Percentiles rank a stretch among this genome's conserved stretches.
Evolutionary conservation across 1,140 invertebrate genomes (phyloP).

Genomic region (Sycophaga agraensis): DNA sequence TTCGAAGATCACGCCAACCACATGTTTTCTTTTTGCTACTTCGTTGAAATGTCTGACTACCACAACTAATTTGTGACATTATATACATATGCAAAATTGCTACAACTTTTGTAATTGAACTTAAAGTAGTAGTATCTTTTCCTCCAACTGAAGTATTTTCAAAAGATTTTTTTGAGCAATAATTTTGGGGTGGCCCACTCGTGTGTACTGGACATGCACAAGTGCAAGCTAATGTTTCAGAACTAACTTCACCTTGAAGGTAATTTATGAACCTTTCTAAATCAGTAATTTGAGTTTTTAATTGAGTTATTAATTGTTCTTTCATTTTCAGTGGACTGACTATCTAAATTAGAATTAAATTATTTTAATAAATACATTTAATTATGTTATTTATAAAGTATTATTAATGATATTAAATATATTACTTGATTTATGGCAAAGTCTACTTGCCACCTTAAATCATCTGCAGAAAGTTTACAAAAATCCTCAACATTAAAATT

Average conservation of each 20-base stretch:
- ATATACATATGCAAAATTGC: constrained; percentile 90
- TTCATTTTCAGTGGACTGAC: constrained; percentile 95
- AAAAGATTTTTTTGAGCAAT: constrained; percentile 44
- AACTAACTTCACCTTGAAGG: constrained; percentile 76
- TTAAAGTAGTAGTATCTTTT: constrained; percentile 60
- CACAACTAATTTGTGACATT: constrained; percentile 88
- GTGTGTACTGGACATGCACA: constrained; percentile 68
- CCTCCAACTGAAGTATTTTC: constrained; percentile 40
- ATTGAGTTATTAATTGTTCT: constrained; percentile 89
- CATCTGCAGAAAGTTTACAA: constrained; percentile 71
- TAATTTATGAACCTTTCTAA: constrained; percentile 96
- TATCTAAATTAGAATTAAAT: constrained; percentile 66
- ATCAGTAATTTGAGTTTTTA: constrained; percentile 96
- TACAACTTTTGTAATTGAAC: constrained; percentile 80
- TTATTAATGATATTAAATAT: not conserved
- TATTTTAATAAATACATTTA: constrained; percentile 15
- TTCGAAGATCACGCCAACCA: constrained; percentile 80
- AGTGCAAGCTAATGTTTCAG: constrained; percentile 60
- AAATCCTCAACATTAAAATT: constrained; percentile 77
- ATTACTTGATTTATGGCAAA: constrained; percentile 69
- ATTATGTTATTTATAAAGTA: not conserved
- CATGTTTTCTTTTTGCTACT: constrained; percentile 75
- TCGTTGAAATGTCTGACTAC: constrained; percentile 69
- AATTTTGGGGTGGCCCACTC: constrained; percentile 30
- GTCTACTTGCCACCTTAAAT: constrained; percentile 78